A percentile compares a stretch with the other conserved stretches of the same genome.
Evolutionary conservation across 2,797 vertebrate genomes (phyloP).

Genomic region (Prionace glauca): DNA sequence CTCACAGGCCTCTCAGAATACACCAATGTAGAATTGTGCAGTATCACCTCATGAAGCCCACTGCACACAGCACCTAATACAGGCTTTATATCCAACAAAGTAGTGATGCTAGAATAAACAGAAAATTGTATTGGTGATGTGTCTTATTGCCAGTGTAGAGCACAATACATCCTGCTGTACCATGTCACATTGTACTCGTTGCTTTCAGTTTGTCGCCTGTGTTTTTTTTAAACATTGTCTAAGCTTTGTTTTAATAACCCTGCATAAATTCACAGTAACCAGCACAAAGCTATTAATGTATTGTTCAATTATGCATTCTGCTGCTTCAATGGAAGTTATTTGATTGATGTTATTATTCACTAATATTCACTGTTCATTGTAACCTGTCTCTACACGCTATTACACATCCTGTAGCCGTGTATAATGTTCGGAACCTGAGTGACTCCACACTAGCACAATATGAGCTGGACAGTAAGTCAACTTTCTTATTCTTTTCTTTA

Average conservation of each 20-base stretch:
- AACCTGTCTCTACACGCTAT: conserved; percentile 9
- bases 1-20: background rate
- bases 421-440: conserved; percentile 82
- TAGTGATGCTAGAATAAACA: background rate
- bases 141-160: background rate
- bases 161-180: background rate
- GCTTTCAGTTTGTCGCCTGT: background rate
- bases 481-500: conserved; percentile 14
- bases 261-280: conserved; percentile 32
- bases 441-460: conserved; percentile 90
- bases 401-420: conserved; percentile 61
- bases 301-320: background rate
- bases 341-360: background rate
- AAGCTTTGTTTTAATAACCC: background rate
- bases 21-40: background rate
- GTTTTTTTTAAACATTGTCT: background rate
- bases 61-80: background rate
- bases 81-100: background rate
- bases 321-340: background rate
- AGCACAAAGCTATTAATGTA: conserved; percentile 33
- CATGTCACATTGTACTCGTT: background rate
- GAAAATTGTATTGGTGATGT: background rate
- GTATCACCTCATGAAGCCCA: background rate
- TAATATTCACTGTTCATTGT: conserved; percentile 38
- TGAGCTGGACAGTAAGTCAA: conserved; percentile 91